A percentile compares a stretch with the other conserved stretches of the same genome.
Evolutionary conservation across 37 sponge, comb jelly and placozoan genomes (phyloP).

Genomic region (Beroe forskalii): DNA sequence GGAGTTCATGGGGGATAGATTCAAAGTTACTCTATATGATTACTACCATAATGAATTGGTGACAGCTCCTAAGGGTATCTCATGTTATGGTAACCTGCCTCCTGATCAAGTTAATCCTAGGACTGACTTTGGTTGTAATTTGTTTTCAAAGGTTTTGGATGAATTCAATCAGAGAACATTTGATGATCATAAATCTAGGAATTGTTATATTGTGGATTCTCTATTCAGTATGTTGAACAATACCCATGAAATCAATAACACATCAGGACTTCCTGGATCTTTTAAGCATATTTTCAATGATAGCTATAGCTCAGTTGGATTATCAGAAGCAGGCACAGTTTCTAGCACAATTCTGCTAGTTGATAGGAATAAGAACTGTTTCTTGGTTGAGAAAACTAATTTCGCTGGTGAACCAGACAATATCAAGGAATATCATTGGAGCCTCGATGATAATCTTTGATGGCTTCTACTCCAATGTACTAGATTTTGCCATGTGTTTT

Average conservation of each 20-base stretch:
- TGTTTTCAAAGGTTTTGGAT: background rate
- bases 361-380: background rate
- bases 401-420: no score
- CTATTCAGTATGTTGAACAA: background rate
- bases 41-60: background rate
- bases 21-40: background rate
- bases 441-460: no score
- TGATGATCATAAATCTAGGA: background rate
- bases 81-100: conserved; percentile 26
- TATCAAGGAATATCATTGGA: no score
- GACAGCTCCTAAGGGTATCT: background rate
- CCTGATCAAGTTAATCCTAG: background rate
- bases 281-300: conserved; percentile 33
- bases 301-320: background rate
- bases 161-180: background rate
- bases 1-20: background rate
- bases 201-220: background rate
- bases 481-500: no score
- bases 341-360: conserved; percentile 1
- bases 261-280: background rate
- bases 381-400: background rate
- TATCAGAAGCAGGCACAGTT: background rate
- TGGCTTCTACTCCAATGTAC: no score
- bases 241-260: background rate
- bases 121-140: background rate